Base-by-base conservation (phyloP, 1,140 invertebrate genomes). In the Eubasilissa regina region DNA sequence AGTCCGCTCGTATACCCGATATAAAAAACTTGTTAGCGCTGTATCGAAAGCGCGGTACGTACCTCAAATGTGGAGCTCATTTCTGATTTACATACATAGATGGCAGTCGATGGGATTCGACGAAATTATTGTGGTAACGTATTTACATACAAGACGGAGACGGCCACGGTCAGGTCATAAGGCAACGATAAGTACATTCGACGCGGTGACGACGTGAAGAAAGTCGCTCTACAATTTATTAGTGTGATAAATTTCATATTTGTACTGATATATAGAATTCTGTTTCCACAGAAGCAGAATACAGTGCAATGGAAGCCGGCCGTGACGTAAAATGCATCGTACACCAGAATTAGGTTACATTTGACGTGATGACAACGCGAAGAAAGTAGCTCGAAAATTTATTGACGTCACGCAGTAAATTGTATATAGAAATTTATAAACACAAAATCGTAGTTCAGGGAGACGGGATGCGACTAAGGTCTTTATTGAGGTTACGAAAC, bases 11-110 rank as follows among this genome's bases (percentile, higher is more conserved):
- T 3, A 17, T 68, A 21, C n/a, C 64, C 64, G 64, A 35, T 35
- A 70, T 58, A 78, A 76, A 76, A 76, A 76, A 64, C 75, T 76
- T 76, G 75, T 76, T 76, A 76, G 75, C 75, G 75, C 56, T 75
- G 56, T 58, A 45, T 60, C 53, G 55, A 66, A 45, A 66, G 43
- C 45, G 53, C 48, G 58, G 70, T 56, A 35, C 73, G 25, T 17
- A 15, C 55, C 12, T 60, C 56, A 56, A 13, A 45, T 17, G 55
- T 58, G 73, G 73, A 58, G 25, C 73, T 75, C 55, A 75, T 75
- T 75, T 75, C 73, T 75, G 56, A 75, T 75, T 75, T 75, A 75
- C 73, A 75, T 73, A 73, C 68, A 51, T 60, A 75, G 73, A 75
- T 75, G 73, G 53, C 73, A 56, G 73, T 45, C 19, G 56, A 58